These are phyloP conservation scores for Nycticryphes semicollaris DNA, from an alignment of 2,113 vertebrate genomes.

Conservation along the genomic window DNA sequence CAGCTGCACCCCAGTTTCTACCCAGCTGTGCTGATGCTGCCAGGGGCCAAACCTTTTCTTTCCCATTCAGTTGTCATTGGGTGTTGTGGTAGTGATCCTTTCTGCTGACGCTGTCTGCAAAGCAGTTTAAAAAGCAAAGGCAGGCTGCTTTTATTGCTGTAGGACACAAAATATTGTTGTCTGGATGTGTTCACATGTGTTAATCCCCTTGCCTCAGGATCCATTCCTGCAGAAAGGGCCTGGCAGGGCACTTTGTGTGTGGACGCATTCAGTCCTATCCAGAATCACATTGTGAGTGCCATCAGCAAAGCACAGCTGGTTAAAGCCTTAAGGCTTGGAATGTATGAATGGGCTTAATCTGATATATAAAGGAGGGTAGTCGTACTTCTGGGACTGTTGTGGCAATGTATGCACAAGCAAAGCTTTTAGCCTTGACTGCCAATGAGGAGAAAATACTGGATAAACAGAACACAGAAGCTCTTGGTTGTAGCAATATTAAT, in stretches of 20 bases:
- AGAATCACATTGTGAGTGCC: neutral
- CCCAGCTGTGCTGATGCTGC: neutral
- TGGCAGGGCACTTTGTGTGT: neutral
- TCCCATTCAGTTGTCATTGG: accelerated
- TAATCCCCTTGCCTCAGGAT: neutral
- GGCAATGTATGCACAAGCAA: neutral
- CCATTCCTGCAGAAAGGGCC: neutral
- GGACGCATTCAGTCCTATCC: neutral
- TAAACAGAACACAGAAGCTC: neutral
- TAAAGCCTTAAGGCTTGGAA: neutral
- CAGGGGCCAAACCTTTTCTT: neutral
- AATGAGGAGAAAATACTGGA: neutral
- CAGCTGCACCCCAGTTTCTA: neutral
- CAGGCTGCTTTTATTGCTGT: neutral
- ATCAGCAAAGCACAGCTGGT: neutral
- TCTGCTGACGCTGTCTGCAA: neutral
- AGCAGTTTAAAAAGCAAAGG: neutral
- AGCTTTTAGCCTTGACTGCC: neutral
- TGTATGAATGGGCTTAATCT: neutral
- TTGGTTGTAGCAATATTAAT: neutral
- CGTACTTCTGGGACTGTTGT: neutral
- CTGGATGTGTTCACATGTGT: neutral
- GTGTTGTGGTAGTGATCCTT: neutral
- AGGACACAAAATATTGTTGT: neutral
- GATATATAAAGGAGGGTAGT: neutral